Evolutionary conservation across 2,888 invertebrate species (phyloP).

Genomic region (Rapana venosa): DNA sequence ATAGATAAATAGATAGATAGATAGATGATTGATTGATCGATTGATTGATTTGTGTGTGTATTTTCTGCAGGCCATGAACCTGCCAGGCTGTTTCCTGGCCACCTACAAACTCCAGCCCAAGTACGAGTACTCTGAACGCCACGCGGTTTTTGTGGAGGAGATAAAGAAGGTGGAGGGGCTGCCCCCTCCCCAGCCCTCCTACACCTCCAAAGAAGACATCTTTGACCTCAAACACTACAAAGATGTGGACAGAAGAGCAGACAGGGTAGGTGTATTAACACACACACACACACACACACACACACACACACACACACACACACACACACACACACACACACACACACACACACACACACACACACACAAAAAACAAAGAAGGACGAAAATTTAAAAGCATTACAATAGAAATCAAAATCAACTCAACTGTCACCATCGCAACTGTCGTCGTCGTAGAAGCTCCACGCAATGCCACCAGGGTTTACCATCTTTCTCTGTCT

Average conservation of each 20-base stretch:
- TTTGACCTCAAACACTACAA: slow-evolving; percentile 59
- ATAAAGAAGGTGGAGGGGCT: slow-evolving; percentile 54
- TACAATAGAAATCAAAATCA: too few species aligned
- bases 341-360: neutral
- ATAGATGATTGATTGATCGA: neutral
- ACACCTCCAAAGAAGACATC: slow-evolving; percentile 62
- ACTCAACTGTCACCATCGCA: too few species aligned
- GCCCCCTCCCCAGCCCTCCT: slow-evolving; percentile 63
- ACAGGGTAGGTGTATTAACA: slow-evolving; percentile 55
- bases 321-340: neutral
- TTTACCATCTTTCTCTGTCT: too few species aligned
- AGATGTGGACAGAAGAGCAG: slow-evolving; percentile 60
- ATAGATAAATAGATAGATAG: neutral
- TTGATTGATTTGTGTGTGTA: neutral
- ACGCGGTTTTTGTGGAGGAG: slow-evolving; percentile 60
- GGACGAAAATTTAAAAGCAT: too few species aligned
- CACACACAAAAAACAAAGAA: neutral
- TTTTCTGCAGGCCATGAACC: slow-evolving; percentile 78
- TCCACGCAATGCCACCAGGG: too few species aligned
- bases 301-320: too few species aligned
- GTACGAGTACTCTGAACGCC: slow-evolving; percentile 57
- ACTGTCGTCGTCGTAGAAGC: too few species aligned
- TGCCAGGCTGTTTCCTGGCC: slow-evolving; percentile 47
- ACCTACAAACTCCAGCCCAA: slow-evolving; percentile 49
- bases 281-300: too few species aligned